Evolutionary conservation across 2,797 vertebrate species (phyloP), one percentile per base, ranked within the genome.

Genomic region (Cossypha caffra): DNA sequence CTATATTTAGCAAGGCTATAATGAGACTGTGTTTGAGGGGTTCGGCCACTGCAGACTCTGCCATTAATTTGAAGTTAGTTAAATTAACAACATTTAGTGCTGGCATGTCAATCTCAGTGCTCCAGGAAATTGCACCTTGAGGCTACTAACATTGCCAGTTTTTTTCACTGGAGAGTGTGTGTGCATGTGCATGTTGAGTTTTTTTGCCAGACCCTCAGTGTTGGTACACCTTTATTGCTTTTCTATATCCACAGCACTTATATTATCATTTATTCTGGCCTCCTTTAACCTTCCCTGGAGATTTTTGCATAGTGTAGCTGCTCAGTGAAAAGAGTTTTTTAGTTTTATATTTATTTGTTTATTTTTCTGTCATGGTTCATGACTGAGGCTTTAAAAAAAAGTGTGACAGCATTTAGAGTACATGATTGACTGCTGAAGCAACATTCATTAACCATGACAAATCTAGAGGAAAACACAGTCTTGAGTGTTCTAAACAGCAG

Each of bases 321-420:
- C 98, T 97, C 97, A 98, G 97, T 98, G 98, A 98, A 98, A 97
- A 98, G 98, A 98, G 97, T 98, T 98, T 98, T 98, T 98, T 98
- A 98, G 97, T 98, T 97, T 97, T 97, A 97, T 98, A 98, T 99
- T 99, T 98, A 98, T 98, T 98, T 99, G 98, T 98, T 99, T 99
- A 98, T 98, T 98, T 98, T 99, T 98, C 98, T 98, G 98, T 98
- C 98, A 98, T 98, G 98, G 98, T 98, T 98, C 97, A 98, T 98
- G 98, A 98, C 98, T 98, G 98, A 98, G 98, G 92, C 97, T 98
- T 98, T 97, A 96, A 97, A 97, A 98, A 98, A 98, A 98, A 98
- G 98, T 98, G 98, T 98, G 98, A 98, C 98, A 98, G 98, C 98
- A 98, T 98, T 98, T 98, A 98, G 97, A 97, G 98, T 95, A 94